Conservation (phyloP, 2,113 vertebrate species). For the Patagioenas fasciata region DNA sequence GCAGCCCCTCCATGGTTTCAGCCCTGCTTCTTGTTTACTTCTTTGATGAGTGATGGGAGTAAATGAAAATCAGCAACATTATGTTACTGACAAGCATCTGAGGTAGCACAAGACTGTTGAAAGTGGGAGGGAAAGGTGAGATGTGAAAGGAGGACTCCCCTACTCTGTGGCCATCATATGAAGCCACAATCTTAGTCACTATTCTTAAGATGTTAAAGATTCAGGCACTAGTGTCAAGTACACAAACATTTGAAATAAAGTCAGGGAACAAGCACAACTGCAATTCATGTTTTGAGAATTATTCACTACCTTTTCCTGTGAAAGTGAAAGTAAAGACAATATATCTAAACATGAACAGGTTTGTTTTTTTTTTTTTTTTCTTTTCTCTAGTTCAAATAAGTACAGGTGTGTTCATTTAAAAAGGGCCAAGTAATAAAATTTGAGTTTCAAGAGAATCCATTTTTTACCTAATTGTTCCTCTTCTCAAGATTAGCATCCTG, state of each 20-base stretch:
- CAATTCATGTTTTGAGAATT: accelerated
- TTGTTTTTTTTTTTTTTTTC: background rate
- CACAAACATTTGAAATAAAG: background rate
- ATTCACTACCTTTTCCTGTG: background rate
- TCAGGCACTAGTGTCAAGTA: background rate
- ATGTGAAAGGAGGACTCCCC: background rate
- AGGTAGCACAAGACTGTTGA: background rate
- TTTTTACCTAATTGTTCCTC: background rate
- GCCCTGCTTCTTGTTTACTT: background rate
- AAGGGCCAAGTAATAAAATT: background rate
- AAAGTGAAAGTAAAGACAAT: background rate
- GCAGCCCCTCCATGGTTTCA: background rate
- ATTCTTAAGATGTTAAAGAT: background rate
- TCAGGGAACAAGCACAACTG: background rate
- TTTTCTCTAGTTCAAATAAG: background rate
- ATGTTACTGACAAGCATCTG: background rate
- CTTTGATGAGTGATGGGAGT: background rate
- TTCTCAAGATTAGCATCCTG: background rate
- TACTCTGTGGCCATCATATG: background rate
- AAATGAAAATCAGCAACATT: background rate
- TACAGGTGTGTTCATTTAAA: background rate
- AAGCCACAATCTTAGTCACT: background rate
- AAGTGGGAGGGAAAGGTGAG: background rate
- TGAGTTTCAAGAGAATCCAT: background rate
- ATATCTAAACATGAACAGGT: background rate